Base-by-base conservation (phyloP, 1,140 invertebrate species). In the Drosophila virilis region DNA sequence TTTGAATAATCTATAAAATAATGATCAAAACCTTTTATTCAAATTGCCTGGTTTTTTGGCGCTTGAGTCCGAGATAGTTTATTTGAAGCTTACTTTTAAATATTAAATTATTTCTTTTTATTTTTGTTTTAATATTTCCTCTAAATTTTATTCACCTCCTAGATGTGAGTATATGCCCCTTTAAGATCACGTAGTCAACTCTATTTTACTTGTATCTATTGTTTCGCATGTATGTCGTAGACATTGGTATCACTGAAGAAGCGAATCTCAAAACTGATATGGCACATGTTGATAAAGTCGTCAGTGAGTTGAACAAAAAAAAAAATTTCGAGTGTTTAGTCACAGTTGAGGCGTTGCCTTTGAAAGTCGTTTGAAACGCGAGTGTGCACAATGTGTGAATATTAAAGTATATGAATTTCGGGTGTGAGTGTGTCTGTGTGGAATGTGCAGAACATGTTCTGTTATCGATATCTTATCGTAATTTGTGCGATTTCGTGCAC, bases 381-480 rank as follows among this genome's bases (percentile, higher is more conserved):
- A 12, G 9, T 43, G 15, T 37, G 28, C 8, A 48, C 37, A 35
- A 51, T n/a, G 10, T n/a, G 46, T 51, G 37, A 64, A 84, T 51
- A 61, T 57, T 69, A 74, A 78, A 57, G 43, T 22, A 51, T 17
- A 43, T n/a, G 42, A 67, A 60, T 6, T 22, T 9, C 17, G 22
- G 33, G 22, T 40, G 52, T 40, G 42, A 50, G 57, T 45, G 48
- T 12, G 45, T 43, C 59, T 5, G 13, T 40, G 51, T 50, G 50
- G 59, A 77, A 58, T 76, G 46, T 22, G 13, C 0, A 38, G 50
- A 69, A 68, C 22, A 86, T 86, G 82, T 70, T 73, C 9, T 38
- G 35, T 22, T 51, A 43, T 76, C 40, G 69, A 46, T 65, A 58
- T 65, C 40, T 70, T 61, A 50, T 64, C 71, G 46, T 77, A 8